A percentile compares a stretch with the other conserved stretches of the same genome.
phyloP scores from a whole-genome alignment of 37 sponge, comb jelly and placozoan genomes.

The Crambe crambe region DNA sequence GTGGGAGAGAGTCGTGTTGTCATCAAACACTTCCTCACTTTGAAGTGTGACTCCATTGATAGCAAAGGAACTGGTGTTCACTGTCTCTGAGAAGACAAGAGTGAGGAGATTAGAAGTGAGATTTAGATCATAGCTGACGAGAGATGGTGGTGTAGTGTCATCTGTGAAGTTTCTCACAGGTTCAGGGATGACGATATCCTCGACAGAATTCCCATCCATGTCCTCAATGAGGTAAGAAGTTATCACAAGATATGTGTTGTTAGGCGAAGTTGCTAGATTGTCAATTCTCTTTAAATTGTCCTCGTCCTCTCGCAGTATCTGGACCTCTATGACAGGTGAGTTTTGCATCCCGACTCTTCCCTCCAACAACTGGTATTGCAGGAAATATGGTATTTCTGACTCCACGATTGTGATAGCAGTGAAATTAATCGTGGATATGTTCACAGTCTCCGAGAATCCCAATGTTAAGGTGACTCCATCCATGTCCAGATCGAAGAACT shows the following conservation, averaged over 20 bases:
- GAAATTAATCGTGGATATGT: conserved; percentile 72
- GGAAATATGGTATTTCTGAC: conserved; percentile 18
- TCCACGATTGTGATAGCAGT: conserved; percentile 68
- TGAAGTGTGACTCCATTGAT: conserved; percentile 61
- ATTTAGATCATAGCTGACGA: conserved; percentile 63
- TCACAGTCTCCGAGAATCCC: conserved; percentile 85
- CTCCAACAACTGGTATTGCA: conserved; percentile 21
- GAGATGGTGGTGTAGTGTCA: conserved; percentile 69
- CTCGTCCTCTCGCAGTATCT: conserved; percentile 60
- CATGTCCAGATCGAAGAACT: conserved; percentile 81
- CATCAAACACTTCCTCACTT: too few relatives aligned
- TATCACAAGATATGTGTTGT: conserved; percentile 70
- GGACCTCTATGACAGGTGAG: conserved; percentile 45
- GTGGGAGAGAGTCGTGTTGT: too few relatives aligned
- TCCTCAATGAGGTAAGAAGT: conserved; percentile 58
- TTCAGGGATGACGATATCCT: conserved; percentile 14
- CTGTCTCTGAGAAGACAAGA: conserved; percentile 81
- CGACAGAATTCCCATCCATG: conserved; percentile 75
- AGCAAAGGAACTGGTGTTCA: conserved; percentile 62
- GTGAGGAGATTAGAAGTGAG: conserved; percentile 63
- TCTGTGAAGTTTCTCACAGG: conserved; percentile 47
- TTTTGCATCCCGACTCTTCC: conserved; percentile 38
- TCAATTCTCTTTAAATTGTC: conserved; percentile 80
- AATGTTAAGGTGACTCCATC: conserved; percentile 57
- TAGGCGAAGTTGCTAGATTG: conserved; percentile 50